Evolutionary conservation across 2,888 invertebrate species (phyloP), one percentile per base, ranked within the genome.

Genomic region (Lathronympha strigana): DNA sequence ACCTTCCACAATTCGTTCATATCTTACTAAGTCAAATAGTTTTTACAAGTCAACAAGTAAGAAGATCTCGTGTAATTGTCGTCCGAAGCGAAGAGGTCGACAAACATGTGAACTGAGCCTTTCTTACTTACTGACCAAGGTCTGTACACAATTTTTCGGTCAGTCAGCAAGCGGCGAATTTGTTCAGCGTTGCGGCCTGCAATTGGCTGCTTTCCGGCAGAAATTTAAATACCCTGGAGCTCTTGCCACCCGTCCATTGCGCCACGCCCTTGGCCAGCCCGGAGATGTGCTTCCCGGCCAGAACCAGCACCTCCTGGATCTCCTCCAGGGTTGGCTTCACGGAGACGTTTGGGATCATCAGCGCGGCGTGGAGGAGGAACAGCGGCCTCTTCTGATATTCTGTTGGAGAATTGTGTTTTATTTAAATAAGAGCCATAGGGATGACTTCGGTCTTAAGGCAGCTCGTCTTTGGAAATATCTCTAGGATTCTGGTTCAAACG

Each of bases 241-340:
- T 87, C 77, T 93, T 94, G 50, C 95, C 96, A 53, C 96, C 96
- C 4, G 95, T 95, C 98, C 98, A 98, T 80, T 97, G 98, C 0
- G 97, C 96, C 21, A 98, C 97, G 28, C 97, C 97, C 85, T 97
- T 97, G 0, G 98, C 95, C 43, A 98, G 95, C 17, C 96, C 96
- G 0, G 97, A 95, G 70, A 98, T 97, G 71, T 95, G 94, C 88
- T 95, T 96, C 8, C 98, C 97, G 5, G 96, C 96, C 43, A 95
- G 90, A 45, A 95, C 94, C 47, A 99, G 90, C 11, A 96, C 94
- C 63, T 97, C 97, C 85, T 99, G 98, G 23, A 98, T 95, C 70
- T 98, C 98, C 60, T 98, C 98, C 69, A 98, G 90, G 72, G 95
- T 97, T 4, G 98, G 98, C 71, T 95, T 95, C 62, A 98, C 95